Percentiles rank a stretch among this genome's conserved stretches.
Evolutionary conservation across 2,113 vertebrate species (phyloP).

Genomic region (Spea multiplicata): DNA sequence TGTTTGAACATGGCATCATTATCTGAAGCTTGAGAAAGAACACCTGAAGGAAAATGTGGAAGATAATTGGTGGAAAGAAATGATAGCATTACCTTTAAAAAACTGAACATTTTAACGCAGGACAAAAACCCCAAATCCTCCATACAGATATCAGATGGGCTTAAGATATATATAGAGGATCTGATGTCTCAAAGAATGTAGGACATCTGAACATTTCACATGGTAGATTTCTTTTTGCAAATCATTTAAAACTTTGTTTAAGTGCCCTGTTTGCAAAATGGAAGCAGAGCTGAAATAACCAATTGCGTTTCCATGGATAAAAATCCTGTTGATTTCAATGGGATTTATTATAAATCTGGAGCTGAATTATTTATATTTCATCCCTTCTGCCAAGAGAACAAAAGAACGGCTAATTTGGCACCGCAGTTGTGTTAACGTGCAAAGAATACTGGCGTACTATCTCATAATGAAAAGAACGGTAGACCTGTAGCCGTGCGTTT

Average conservation of each 20-base stretch:
- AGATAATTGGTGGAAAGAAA: no score
- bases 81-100: no score
- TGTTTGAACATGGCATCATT: no score
- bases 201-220: no score
- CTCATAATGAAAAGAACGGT: slow-evolving; percentile 22
- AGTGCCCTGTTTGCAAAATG: not conserved
- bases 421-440: not conserved
- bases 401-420: slow-evolving; percentile 25
- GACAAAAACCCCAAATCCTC: no score
- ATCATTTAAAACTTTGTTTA: slow-evolving; percentile 6
- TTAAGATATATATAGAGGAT: no score
- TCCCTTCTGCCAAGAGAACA: slow-evolving; percentile 6
- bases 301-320: slow-evolving; percentile 18
- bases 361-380: slow-evolving; percentile 15
- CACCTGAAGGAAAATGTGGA: no score
- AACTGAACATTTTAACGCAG: no score
- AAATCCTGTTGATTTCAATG: slow-evolving; percentile 18
- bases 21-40: no score
- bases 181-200: no score
- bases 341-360: slow-evolving; percentile 38
- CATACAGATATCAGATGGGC: no score
- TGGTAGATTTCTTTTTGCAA: not conserved
- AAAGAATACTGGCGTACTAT: not conserved
- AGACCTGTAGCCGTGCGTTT: slow-evolving; percentile 11
- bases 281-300: slow-evolving; percentile 8